Evolutionary conservation across 1,140 invertebrate species (phyloP), one percentile per base, ranked within the genome.

Genomic region (Eurosta solidaginis): DNA sequence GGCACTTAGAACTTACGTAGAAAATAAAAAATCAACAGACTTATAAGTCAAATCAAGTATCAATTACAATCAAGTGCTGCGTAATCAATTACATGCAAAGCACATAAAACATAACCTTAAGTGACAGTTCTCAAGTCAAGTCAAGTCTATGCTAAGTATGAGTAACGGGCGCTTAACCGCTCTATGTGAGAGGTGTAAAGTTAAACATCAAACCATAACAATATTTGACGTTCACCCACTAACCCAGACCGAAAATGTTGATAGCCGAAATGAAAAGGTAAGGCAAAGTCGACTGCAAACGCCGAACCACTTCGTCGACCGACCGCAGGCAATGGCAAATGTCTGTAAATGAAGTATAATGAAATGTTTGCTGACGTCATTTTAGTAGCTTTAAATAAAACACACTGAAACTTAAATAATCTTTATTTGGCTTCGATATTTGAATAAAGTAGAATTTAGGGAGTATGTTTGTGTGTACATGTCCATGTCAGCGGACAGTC

Each of bases 161-260:
- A n/a, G n/a, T n/a, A n/a, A n/a, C n/a, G n/a, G n/a, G n/a, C n/a
- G n/a, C n/a, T n/a, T n/a, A n/a, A n/a, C n/a, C n/a, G n/a, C n/a
- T n/a, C n/a, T n/a, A n/a, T 73, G 63, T 42, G 25, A 9, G 33
- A n/a, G 42, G 25, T 44, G 22, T 14, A 73, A 33, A 54, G 1
- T 54, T 59, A 33, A 75, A 75, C 49, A 50, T n/a, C 29, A 75
- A 22, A 78, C 25, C 9, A 45, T 52, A 77, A 47, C 22, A 25
- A 63, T 50, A 45, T 29, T 36, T 49, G 29, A 45, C 44, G 25
- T 75, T 78, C 74, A 78, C 78, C 78, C 63, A 78, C 73, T 78
- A 78, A 78, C 77, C 78, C 78, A 78, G 78, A 78, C 78, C 77
- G 68, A 36, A 44, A 36, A 59, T 63, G 7, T 17, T 44, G 52